phyloP scores from a whole-genome alignment of 1,140 invertebrate genomes.

The Monomorium pharaonis region DNA sequence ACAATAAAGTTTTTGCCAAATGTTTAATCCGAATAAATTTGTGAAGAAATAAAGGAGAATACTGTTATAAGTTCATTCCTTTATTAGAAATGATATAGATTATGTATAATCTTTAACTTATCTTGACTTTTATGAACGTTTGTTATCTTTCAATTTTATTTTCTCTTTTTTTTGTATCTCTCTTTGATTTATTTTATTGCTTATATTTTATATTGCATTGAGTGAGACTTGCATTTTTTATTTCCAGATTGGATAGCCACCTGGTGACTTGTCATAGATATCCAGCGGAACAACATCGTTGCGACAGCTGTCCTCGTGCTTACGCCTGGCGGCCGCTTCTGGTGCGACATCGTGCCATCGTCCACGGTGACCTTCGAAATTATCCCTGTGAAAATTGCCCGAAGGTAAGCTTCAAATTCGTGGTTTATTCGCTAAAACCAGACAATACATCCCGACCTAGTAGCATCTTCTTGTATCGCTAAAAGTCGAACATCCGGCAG shows the following conservation, averaged over 20 bases:
- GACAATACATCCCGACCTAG: conserved; percentile 54
- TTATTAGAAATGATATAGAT: background rate
- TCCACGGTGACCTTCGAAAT: conserved; percentile 91
- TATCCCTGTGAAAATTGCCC: conserved; percentile 98
- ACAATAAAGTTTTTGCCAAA: background rate
- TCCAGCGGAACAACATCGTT: conserved; percentile 91
- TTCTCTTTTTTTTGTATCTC: background rate
- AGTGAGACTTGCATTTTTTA: background rate
- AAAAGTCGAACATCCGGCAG: conserved; percentile 85
- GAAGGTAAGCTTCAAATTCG: conserved; percentile 87
- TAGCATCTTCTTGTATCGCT: conserved; percentile 78
- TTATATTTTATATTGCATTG: background rate
- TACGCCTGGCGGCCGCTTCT: conserved; percentile 94
- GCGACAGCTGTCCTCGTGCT: conserved; percentile 93
- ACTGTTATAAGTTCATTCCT: background rate
- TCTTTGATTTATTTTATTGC: background rate
- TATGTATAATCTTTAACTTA: background rate
- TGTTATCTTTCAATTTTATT: background rate
- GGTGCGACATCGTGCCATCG: conserved; percentile 92
- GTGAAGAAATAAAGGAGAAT: background rate
- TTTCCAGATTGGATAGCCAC: conserved; percentile 93
- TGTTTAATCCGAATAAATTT: background rate
- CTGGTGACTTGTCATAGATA: conserved; percentile 91
- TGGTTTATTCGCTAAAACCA: background rate
- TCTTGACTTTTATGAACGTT: background rate